Base-by-base conservation (phyloP, 2,113 vertebrate genomes). In the Periophthalmodon schlosseri region DNA sequence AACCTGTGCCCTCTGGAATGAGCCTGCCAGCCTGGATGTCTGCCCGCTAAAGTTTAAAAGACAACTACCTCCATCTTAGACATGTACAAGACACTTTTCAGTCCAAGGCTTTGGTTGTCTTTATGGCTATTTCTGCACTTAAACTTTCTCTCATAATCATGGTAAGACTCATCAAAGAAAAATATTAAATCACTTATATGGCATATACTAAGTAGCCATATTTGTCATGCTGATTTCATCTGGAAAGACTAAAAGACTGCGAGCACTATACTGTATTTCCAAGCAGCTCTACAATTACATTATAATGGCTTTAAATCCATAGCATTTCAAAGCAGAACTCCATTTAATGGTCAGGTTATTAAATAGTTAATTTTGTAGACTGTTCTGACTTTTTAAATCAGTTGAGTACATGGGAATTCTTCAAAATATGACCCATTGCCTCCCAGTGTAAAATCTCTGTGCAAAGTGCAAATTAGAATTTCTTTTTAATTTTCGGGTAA, bases 341-440 rank as follows among this genome's bases (percentile, higher is more conserved):
- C 74, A 85, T 71, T 81, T 83, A 74, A 75, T 83, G 74, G 34
- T 90, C 86, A 86, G 81, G 66, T 80, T 69, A 79, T 90, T 91
- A 91, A 92, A 91, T 78, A 63, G 86, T 88, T 90, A 91, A 92
- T 92, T 92, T 91, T 92, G 92, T 90, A 91, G 86, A 75, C 73
- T 72, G 76, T 68, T 76, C 76, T 91, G 92, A n/a, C 23, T n/a
- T 92, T 88, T 69, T 67, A 81, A 91, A 92, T 90, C 91, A 80
- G 82, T 81, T 75, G 79, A 88, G 84, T 83, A 82, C 52, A 80
- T 39, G 69, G 68, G 54, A 71, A 84, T 75, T 79, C 68, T 71
- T 78, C 79, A 61, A 74, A 73, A 74, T 68, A 3, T 80, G 68
- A 33, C 72, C 24, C 86, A 83, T 80, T 83, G 68, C 28, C 3